A percentile compares a stretch with the other conserved stretches of the same genome.
phyloP scores from a whole-genome alignment of 2,888 invertebrate species.

The Oscheius sp. region DNA sequence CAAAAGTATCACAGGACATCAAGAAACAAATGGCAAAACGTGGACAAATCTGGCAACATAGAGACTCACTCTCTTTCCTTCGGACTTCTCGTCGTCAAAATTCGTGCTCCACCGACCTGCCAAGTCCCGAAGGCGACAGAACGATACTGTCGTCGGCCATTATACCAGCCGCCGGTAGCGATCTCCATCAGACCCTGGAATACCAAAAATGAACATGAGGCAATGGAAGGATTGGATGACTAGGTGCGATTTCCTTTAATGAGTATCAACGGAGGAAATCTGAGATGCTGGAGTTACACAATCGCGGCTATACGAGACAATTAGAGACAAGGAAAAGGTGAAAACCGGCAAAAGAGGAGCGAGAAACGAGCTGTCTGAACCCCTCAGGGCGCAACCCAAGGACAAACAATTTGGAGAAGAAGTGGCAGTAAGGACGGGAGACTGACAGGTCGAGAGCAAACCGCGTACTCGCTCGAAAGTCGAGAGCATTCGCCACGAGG shows the following conservation, averaged over 20 bases:
- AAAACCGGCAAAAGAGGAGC: background rate
- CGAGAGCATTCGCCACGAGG: background rate
- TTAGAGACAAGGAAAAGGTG: background rate
- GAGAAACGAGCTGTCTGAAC: background rate
- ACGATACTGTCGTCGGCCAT: constrained; percentile 33
- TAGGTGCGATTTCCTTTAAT: constrained; percentile 20
- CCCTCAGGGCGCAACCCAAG: background rate
- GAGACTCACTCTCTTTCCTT: background rate
- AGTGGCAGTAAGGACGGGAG: background rate
- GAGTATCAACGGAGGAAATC: constrained; percentile 26
- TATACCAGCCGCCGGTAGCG: constrained; percentile 2
- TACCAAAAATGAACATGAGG: background rate
- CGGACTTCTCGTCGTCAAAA: constrained; percentile 34
- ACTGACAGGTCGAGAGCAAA: constrained; percentile 8
- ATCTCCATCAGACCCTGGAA: constrained; percentile 8
- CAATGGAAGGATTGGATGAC: background rate
- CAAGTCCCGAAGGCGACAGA: constrained; percentile 67
- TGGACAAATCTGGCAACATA: background rate
- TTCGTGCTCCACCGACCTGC: constrained; percentile 63
- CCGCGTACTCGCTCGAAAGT: too few species aligned
- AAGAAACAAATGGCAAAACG: background rate
- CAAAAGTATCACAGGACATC: background rate
- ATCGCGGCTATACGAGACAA: constrained; percentile 20
- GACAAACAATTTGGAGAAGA: constrained; percentile 9
- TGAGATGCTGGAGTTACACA: constrained; percentile 27